Evolutionary conservation across 2,797 vertebrate genomes (phyloP).

Genomic region (Hapalemur alaotrensis): DNA sequence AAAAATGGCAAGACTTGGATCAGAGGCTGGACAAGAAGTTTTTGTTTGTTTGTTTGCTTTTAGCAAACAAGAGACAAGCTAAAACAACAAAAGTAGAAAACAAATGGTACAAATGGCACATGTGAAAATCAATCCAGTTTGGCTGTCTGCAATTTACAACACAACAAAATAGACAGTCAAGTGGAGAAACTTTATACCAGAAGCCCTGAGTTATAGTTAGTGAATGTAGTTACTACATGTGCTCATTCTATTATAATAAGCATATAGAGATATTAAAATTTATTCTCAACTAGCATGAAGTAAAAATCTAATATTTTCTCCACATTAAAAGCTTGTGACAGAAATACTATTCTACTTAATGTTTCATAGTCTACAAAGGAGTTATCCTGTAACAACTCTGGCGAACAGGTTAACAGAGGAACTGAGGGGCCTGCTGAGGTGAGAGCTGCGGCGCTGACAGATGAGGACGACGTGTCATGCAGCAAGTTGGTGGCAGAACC

Average conservation of each 20-base stretch:
- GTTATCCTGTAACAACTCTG: neutral
- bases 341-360: constrained; percentile 4
- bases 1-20: neutral
- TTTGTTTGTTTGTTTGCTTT: neutral
- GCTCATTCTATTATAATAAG: neutral
- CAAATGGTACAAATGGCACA: neutral
- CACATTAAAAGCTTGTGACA: neutral
- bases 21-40: neutral
- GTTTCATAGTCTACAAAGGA: neutral
- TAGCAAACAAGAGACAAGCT: neutral
- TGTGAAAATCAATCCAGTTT: constrained; percentile 1
- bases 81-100: constrained; percentile 28
- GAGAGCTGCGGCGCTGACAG: neutral
- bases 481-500: neutral
- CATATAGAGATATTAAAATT: neutral
- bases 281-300: neutral
- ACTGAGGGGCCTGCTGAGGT: neutral
- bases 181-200: neutral
- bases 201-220: neutral
- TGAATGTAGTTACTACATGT: neutral
- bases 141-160: neutral
- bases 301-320: neutral
- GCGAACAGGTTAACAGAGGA: neutral
- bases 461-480: neutral
- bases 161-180: neutral